Evolutionary conservation across 1,140 invertebrate species (phyloP).

Genomic region (Drosophila kikkawai): DNA sequence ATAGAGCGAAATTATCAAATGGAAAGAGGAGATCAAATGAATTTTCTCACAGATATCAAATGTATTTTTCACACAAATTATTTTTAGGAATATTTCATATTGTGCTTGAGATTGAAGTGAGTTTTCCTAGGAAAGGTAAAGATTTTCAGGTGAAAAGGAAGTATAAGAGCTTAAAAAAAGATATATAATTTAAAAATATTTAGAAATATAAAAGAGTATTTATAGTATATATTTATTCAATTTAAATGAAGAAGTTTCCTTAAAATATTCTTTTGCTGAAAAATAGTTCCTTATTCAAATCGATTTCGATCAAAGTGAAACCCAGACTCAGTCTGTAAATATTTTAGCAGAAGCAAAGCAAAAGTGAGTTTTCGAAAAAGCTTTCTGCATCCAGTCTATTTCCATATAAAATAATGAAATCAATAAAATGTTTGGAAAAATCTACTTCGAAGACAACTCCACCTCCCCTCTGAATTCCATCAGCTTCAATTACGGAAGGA

Average conservation of each 20-base stretch:
- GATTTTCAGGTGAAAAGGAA: background rate
- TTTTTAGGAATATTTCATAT: background rate
- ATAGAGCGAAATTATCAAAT: conserved; percentile 30
- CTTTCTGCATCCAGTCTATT: background rate
- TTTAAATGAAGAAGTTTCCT: background rate
- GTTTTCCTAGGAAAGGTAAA: background rate
- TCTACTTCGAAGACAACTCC: conserved; percentile 61
- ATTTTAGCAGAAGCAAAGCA: conserved; percentile 1
- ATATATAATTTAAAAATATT: background rate
- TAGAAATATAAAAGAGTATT: background rate
- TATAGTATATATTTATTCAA: background rate
- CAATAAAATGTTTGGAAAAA: conserved; percentile 78
- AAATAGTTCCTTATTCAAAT: background rate
- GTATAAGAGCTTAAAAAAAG: accelerated
- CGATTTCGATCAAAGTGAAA: conserved; percentile 5
- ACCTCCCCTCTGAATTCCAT: conserved; percentile 62
- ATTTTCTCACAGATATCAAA: background rate
- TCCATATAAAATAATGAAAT: conserved; percentile 68
- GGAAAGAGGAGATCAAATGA: conserved; percentile 7
- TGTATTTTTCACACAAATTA: conserved; percentile 2
- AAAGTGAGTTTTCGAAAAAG: conserved; percentile 21
- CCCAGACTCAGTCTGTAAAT: conserved; percentile 8
- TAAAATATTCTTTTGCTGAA: background rate
- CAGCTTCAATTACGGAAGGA: conserved; percentile 69
- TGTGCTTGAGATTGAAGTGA: background rate